A percentile compares a stretch with the other conserved stretches of the same genome.
Evolutionary conservation across 1,140 invertebrate species (phyloP).

Genomic region (Neelides sp.): DNA sequence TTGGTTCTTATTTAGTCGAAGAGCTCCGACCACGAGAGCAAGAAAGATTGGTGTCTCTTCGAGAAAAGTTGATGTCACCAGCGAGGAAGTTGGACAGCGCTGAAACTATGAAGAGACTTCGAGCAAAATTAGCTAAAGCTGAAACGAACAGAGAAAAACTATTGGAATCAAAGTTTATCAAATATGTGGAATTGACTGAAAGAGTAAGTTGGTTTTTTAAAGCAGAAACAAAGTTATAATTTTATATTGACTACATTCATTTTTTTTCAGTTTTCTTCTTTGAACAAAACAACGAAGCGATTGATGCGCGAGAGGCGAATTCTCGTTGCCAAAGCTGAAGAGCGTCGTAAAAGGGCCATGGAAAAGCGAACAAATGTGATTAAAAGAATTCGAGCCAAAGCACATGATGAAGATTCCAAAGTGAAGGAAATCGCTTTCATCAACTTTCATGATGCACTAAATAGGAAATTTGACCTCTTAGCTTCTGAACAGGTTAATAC

Average conservation of each 20-base stretch:
- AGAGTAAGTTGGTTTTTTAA: conserved; percentile 8
- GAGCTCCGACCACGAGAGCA: conserved; percentile 16
- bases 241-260: background rate
- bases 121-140: conserved; percentile 28
- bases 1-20: conserved; percentile 9
- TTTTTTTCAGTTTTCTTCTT: conserved; percentile 58
- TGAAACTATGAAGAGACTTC: conserved; percentile 22
- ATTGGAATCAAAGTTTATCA: conserved; percentile 25
- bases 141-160: conserved; percentile 27
- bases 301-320: conserved; percentile 67
- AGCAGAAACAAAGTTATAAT: conserved; percentile 3
- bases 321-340: conserved; percentile 54
- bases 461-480: conserved; percentile 78
- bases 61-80: conserved; percentile 27
- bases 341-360: conserved; percentile 67
- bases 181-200: conserved; percentile 28
- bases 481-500: conserved; percentile 50
- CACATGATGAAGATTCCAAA: conserved; percentile 94
- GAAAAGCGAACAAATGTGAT: conserved; percentile 73
- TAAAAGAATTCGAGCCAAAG: conserved; percentile 76
- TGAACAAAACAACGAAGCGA: conserved; percentile 72
- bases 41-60: conserved; percentile 17
- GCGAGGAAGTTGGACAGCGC: conserved; percentile 24
- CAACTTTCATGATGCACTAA: conserved; percentile 88
- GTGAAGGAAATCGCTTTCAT: conserved; percentile 95